Percentiles rank a stretch among this genome's conserved stretches.
These are phyloP conservation scores for Atrichornis clamosus DNA, from an alignment of 2,113 vertebrate genomes.

Conservation along the genomic window DNA sequence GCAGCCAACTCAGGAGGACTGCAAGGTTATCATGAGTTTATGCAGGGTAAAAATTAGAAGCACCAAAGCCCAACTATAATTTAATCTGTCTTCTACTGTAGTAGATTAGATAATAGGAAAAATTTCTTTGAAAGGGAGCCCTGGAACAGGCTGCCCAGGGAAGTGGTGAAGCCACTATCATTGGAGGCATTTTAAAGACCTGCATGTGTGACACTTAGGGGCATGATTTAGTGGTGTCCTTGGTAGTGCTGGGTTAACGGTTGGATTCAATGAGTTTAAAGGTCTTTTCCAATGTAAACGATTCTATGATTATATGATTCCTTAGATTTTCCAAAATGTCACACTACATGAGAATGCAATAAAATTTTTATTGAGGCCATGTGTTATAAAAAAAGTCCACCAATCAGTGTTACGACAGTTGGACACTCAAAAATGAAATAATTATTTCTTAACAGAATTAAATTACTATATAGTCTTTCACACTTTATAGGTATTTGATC, in stretches of 20 bases:
- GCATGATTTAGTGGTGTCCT: not conserved
- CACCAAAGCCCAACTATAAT: not conserved
- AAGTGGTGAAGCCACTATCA: not conserved
- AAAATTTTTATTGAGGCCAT: not conserved
- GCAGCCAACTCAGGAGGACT: not conserved
- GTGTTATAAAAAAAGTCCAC: not conserved
- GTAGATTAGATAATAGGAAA: not conserved
- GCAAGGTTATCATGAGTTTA: not conserved
- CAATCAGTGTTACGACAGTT: not conserved
- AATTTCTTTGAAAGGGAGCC: not conserved
- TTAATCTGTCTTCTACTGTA: not conserved
- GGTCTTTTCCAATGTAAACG: not conserved
- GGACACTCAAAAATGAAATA: not conserved
- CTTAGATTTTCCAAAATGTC: not conserved
- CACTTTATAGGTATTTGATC: not conserved
- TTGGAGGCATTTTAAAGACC: not conserved
- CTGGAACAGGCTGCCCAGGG: not conserved
- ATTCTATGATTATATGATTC: not conserved
- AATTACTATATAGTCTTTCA: not conserved
- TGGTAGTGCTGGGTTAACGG: not conserved
- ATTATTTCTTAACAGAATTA: not conserved
- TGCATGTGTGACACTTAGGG: too few relatives aligned
- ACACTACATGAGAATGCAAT: not conserved
- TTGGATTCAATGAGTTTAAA: not conserved
- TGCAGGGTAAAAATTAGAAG: not conserved